Evolutionary conservation across 1,140 invertebrate species (phyloP), one percentile per base, ranked within the genome.

Genomic region (Gonioctena quinquepunctata): DNA sequence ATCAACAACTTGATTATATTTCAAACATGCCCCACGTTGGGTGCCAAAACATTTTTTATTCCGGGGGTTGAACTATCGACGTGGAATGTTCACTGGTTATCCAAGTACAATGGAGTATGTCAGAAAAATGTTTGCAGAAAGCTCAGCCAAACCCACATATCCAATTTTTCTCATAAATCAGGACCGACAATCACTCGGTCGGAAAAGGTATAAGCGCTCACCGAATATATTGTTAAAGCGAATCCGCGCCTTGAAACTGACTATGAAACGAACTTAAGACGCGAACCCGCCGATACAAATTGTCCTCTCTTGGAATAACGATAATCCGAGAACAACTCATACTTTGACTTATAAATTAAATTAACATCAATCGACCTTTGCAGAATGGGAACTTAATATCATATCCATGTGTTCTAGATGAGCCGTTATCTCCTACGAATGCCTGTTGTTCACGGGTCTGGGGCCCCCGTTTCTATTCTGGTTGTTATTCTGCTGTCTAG

Each of bases 401-500:
- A 48, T 59, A 13, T 22, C 18, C 22, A 22, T 19, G 6, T 2
- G 5, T 4, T 28, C 27, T 21, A 48, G 19, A 49, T 19, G 16
- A 27, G 22, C 28, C 8, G 23, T 2, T 26, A 56, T 19, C 13
- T 49, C 22, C 28, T 63, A 63, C 13, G 28, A 21, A 28, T 65
- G 63, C 25, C 63, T 65, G 33, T 54, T 65, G 23, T 48, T 48
- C 2, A 49, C 22, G n/a, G 63, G 48, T 23, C 63, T 50, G 6
- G 28, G 61, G 13, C 18, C 61, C 21, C 33, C 26, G 48, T 54
- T 65, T 6, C 63, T 50, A 18, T 26, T 54, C 23, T 65, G 48
- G 18, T 65, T 18, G 21, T 18, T 21, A 8, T 22, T 63, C 21
- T 65, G 63, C 22, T 65, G 63, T 28, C 73, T 77, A 16, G 77